Conservation (phyloP, 2,113 vertebrate genomes). For the Egretta garzetta region DNA sequence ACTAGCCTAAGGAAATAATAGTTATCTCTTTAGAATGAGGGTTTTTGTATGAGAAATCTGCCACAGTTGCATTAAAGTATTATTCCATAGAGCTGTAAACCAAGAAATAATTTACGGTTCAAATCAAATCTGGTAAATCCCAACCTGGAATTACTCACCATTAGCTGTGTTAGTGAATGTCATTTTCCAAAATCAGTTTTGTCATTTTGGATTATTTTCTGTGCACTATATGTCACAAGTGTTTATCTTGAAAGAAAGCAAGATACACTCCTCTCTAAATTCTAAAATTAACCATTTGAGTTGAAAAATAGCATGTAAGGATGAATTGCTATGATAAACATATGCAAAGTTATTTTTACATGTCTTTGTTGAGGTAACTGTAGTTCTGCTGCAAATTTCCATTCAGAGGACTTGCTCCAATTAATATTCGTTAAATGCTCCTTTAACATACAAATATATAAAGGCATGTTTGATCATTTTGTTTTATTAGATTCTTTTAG, state of each 20-base stretch:
- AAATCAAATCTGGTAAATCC: slow-evolving; percentile 4
- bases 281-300: neutral
- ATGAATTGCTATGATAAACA: neutral
- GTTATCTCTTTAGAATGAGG: neutral
- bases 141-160: neutral
- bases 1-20: neutral
- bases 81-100: neutral
- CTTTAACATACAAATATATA: neutral
- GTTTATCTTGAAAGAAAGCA: slow-evolving; percentile 36
- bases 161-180: neutral
- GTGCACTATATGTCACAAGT: neutral
- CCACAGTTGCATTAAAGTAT: neutral
- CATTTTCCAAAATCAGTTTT: slow-evolving; percentile 1
- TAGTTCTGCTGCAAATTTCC: neutral
- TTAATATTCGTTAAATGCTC: neutral
- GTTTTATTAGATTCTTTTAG: neutral
- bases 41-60: neutral
- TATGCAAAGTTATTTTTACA: neutral
- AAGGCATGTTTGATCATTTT: neutral
- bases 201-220: slow-evolving; percentile 37
- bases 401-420: neutral
- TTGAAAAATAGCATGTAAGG: neutral
- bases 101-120: slow-evolving; percentile 1
- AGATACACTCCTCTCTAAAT: neutral
- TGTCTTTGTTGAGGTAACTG: neutral